phyloP scores from a whole-genome alignment of 2,113 vertebrate species.

The Bothrops jararaca region DNA sequence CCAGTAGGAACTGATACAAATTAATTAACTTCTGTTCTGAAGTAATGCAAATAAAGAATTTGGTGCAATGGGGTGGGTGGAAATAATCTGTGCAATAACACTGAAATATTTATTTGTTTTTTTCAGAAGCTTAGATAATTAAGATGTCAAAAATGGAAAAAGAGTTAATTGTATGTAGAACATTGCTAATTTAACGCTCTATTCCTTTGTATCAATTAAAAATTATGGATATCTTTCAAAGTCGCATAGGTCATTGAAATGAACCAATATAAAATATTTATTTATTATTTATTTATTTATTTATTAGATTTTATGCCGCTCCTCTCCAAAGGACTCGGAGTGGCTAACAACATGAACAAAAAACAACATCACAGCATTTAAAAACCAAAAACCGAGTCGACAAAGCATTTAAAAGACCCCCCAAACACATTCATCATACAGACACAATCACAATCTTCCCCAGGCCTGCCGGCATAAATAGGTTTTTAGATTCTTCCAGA shows the following conservation, averaged over 20 bases:
- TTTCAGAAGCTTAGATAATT: conserved; percentile 46
- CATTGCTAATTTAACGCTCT: conserved; percentile 30
- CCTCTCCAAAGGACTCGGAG: too few species aligned
- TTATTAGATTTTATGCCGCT: too few species aligned
- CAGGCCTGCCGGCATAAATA: too few species aligned
- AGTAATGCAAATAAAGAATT: conserved; percentile 16
- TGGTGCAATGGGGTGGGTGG: not conserved
- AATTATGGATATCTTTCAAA: conserved; percentile 20
- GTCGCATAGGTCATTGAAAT: not conserved
- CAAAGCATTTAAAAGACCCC: too few species aligned
- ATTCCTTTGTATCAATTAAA: conserved; percentile 36
- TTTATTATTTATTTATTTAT: too few species aligned
- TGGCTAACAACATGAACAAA: too few species aligned
- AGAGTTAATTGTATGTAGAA: conserved; percentile 23
- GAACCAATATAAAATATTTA: not conserved
- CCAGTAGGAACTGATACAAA: conserved; percentile 31
- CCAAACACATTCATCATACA: too few species aligned
- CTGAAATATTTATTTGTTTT: conserved; percentile 37
- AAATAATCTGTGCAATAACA: conserved; percentile 6
- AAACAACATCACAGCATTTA: too few species aligned
- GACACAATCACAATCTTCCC: too few species aligned
- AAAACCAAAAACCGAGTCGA: too few species aligned
- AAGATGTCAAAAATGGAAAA: conserved; percentile 13
- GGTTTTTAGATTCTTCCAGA: too few species aligned
- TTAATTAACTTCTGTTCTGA: conserved; percentile 37